These are phyloP conservation scores for Microplitis manilae DNA, from an alignment of 2,888 invertebrate genomes.

Conservation along the genomic window DNA sequence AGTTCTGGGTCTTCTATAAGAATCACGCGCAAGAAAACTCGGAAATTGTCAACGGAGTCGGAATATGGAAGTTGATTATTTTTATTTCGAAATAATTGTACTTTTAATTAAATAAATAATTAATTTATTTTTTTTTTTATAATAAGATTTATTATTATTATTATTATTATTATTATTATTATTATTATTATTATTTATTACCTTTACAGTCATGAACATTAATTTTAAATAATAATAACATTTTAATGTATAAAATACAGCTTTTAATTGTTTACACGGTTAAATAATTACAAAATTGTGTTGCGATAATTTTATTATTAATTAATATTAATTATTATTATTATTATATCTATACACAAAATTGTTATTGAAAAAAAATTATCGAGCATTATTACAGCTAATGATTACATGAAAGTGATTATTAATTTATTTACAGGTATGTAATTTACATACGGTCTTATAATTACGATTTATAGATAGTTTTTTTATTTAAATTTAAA, in stretches of 20 bases:
- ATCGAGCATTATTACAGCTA: slow-evolving; percentile 54
- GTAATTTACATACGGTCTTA: slow-evolving; percentile 56
- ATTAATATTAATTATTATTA: slow-evolving; percentile 64
- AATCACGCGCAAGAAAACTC: too few species aligned
- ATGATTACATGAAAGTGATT: neutral
- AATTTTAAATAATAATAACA: neutral
- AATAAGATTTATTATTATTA: slow-evolving; percentile 9
- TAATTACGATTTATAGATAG: neutral
- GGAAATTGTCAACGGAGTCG: too few species aligned
- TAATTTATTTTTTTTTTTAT: slow-evolving; percentile 11
- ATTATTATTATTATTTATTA: slow-evolving; percentile 9
- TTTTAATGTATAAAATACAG: slow-evolving; percentile 1
- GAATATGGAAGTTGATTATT: too few species aligned
- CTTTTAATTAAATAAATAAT: neutral
- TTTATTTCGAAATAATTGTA: neutral
- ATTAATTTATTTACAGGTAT: slow-evolving; percentile 65
- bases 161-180: too few species aligned
- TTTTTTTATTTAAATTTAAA: neutral
- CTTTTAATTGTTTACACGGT: slow-evolving; percentile 45
- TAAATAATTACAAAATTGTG: slow-evolving; percentile 67
- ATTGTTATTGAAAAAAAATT: slow-evolving; percentile 64
- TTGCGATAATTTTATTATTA: slow-evolving; percentile 50
- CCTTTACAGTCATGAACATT: slow-evolving; percentile 26
- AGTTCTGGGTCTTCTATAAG: too few species aligned
- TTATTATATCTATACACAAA: slow-evolving; percentile 60